phyloP scores from a whole-genome alignment of 2,113 vertebrate genomes.

The Carollia perspicillata region DNA sequence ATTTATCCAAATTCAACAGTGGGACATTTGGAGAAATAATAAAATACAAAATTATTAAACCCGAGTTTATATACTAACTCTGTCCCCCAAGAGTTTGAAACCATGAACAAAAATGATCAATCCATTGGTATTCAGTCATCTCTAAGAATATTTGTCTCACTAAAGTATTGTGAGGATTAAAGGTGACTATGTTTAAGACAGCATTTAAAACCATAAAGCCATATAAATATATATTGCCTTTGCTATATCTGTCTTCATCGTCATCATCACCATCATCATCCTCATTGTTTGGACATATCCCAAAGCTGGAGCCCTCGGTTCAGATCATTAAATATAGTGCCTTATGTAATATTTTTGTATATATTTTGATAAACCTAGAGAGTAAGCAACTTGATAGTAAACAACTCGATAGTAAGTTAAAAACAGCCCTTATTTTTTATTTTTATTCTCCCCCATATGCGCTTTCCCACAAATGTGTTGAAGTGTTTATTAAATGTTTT shows the following conservation, averaged over 20 bases:
- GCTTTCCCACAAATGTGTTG: conserved; percentile 25
- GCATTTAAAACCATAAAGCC: background rate
- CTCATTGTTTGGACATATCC: background rate
- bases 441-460: conserved; percentile 1
- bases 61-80: background rate
- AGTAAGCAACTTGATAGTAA: conserved; percentile 4
- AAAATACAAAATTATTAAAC: background rate
- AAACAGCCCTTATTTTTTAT: conserved; percentile 34
- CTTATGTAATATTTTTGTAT: background rate
- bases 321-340: background rate
- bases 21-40: background rate
- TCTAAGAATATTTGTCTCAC: background rate
- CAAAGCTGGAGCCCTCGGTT: background rate
- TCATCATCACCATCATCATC: background rate
- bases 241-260: background rate
- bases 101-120: conserved; percentile 43
- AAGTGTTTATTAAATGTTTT: conserved; percentile 53
- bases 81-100: conserved; percentile 52
- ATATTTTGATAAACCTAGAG: background rate
- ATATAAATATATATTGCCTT: background rate
- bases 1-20: background rate
- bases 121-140: background rate
- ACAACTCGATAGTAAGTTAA: conserved; percentile 25
- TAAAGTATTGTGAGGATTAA: background rate
- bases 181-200: background rate